A percentile compares a stretch with the other conserved stretches of the same genome.
phyloP scores from a whole-genome alignment of 2,888 invertebrate species.

The Hetaerina titia region DNA sequence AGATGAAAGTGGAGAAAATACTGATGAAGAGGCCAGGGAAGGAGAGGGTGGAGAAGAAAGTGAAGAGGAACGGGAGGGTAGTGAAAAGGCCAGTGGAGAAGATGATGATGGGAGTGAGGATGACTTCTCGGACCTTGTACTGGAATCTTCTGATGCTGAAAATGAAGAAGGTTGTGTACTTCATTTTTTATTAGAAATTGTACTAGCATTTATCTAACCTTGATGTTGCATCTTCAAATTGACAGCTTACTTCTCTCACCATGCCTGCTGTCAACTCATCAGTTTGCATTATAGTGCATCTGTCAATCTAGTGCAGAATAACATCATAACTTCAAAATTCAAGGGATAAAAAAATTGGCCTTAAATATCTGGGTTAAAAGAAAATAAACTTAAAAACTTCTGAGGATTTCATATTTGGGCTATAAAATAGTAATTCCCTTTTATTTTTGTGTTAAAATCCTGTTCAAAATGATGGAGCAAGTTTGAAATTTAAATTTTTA shows the following conservation, averaged over 20 bases:
- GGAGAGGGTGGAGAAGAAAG: slow-evolving; percentile 73
- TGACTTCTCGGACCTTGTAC: slow-evolving; percentile 79
- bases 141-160: slow-evolving; percentile 76
- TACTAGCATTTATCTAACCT: not conserved
- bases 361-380: too few relatives aligned
- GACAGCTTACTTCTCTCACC: not conserved
- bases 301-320: too few relatives aligned
- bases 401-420: too few relatives aligned
- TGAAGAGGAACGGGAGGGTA: slow-evolving; percentile 72
- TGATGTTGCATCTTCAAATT: not conserved
- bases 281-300: too few relatives aligned
- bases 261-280: not conserved
- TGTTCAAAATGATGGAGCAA: too few relatives aligned
- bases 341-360: not conserved
- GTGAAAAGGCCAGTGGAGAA: slow-evolving; percentile 69
- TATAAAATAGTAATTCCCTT: too few relatives aligned
- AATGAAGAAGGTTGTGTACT: slow-evolving; percentile 72
- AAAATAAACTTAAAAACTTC: not conserved
- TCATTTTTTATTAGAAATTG: not conserved
- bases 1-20: slow-evolving; percentile 73
- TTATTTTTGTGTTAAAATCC: too few relatives aligned
- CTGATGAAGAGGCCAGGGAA: slow-evolving; percentile 73
- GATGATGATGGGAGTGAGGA: slow-evolving; percentile 73
- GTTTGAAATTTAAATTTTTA: too few relatives aligned
- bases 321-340: too few relatives aligned